A percentile compares a stretch with the other conserved stretches of the same genome.
Evolutionary conservation across 2,888 invertebrate species (phyloP).

Genomic region (Dryadula phaetusa): DNA sequence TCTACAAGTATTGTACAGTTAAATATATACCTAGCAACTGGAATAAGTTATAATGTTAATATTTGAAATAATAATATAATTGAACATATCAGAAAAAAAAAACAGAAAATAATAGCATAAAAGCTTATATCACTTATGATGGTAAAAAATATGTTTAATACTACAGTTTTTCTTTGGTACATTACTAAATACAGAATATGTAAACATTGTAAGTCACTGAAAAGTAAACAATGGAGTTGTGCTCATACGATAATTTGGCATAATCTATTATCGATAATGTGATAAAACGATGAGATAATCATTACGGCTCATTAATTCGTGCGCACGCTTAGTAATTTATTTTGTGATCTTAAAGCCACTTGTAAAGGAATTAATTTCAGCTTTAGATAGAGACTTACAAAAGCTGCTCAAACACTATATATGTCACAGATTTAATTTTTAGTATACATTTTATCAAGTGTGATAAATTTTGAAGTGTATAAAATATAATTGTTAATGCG

Average conservation of each 20-base stretch:
- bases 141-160: no score
- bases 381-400: constrained; percentile 3
- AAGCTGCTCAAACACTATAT: background rate
- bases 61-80: no score
- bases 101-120: no score
- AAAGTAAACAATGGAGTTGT: background rate
- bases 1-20: no score
- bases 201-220: constrained; percentile 2
- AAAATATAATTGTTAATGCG: background rate
- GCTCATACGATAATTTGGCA: background rate
- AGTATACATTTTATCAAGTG: background rate
- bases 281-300: constrained; percentile 29
- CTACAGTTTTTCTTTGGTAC: no score
- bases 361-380: constrained; percentile 26
- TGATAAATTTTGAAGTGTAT: background rate
- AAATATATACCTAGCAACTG: no score
- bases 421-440: background rate
- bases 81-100: no score
- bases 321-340: constrained; percentile 37
- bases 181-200: no score
- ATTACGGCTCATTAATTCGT: constrained; percentile 36
- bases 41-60: no score
- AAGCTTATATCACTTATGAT: no score
- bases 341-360: constrained; percentile 23
- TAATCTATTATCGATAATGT: constrained; percentile 13